Percentiles rank a stretch among this genome's conserved stretches.
Evolutionary conservation across 2,113 vertebrate species (phyloP).

Genomic region (Echinops telfairi): DNA sequence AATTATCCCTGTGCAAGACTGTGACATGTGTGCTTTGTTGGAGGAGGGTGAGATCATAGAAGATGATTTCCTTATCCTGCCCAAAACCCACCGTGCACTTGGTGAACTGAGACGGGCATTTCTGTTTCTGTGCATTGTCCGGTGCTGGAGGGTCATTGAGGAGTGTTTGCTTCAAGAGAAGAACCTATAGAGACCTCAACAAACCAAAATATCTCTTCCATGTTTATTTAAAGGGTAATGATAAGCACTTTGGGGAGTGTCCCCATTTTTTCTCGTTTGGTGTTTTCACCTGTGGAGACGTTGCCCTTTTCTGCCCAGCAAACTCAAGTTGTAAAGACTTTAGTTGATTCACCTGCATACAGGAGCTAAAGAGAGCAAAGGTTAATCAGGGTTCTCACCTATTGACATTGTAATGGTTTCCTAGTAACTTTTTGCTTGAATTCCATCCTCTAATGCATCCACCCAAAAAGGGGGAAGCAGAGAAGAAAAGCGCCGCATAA

Average conservation of each 20-base stretch:
- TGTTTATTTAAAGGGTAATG: background rate
- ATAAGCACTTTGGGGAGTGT: background rate
- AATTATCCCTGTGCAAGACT: background rate
- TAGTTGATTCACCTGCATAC: background rate
- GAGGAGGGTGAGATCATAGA: background rate
- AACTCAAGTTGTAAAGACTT: slow-evolving; percentile 6
- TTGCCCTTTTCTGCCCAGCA: background rate
- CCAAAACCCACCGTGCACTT: too few species aligned
- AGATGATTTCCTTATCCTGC: background rate
- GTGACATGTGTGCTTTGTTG: background rate
- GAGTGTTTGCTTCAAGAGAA: slow-evolving; percentile 10
- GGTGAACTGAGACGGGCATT: background rate
- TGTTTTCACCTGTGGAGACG: background rate
- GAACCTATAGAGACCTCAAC: background rate
- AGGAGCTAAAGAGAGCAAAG: background rate
- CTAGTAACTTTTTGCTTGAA: slow-evolving; percentile 20
- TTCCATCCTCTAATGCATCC: background rate
- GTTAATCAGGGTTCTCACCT: background rate
- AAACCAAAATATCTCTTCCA: background rate
- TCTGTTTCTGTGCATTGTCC: background rate
- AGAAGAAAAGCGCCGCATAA: slow-evolving; percentile 4
- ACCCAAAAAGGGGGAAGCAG: background rate
- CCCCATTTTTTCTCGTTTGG: background rate
- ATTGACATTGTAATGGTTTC: background rate
- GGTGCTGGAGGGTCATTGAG: background rate